Evolutionary conservation across 2,113 vertebrate genomes (phyloP), one percentile per base, ranked within the genome.

Genomic region (Gallinago jamesoni): DNA sequence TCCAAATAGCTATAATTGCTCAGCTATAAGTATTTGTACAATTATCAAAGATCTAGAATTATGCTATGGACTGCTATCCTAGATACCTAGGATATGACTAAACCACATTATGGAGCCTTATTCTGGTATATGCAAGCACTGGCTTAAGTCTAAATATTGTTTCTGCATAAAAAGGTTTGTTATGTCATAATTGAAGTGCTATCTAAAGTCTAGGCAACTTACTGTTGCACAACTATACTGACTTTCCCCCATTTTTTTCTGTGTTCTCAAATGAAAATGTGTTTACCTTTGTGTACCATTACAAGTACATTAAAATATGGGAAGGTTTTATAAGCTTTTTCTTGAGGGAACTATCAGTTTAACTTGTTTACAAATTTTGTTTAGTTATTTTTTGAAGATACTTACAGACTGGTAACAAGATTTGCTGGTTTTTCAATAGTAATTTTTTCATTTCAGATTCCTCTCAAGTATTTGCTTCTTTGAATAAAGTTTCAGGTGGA

Each of bases 191-290:
- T 73, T 80, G 30, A 67, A 84, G 33, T 50, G 25, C 45, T 87
- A 7, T 1, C 1, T 89, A 3, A 62, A 80, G 25, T 73, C 77
- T 53, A 10, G 80, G 24, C 33, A 84, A 11, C 15, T 55, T 73
- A 19, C 1, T 37, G 28, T 41, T 78, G n/a, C 20, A 48, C 23
- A 45, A 18, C 9, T 70, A 4, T 47, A 33, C 8, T 73, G 21
- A n/a, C 13, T 10, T 25, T 45, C 2, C 1, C 5, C 6, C 4
- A 5, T 20, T 15, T 47, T 39, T 73, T 95, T 70, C n/a, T 0
- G 2, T 55, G 25, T 60, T 75, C 5, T 70, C 21, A 72, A 23
- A 28, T 63, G 22, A 47, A 67, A 59, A 30, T 23, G 20, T 19
- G 3, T 43, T 69, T 83, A 27, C 12, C 9, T 69, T 86, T 78